Conservation (phyloP, 1,140 invertebrate genomes). For the Nephotettix cincticeps region DNA sequence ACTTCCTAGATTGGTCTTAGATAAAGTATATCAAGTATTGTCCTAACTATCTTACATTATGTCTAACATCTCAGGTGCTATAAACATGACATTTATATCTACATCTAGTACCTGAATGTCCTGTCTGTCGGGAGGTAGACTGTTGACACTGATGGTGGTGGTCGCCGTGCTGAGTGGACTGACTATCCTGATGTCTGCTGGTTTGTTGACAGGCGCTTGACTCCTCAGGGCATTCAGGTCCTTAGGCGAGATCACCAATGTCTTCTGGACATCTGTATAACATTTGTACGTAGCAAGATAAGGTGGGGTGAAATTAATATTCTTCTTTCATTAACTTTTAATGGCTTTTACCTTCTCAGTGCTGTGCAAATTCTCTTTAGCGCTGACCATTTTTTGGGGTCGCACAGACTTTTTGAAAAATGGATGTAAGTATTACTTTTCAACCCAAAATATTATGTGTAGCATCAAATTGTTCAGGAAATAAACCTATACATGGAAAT, state of each 20-base stretch:
- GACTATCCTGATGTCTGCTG: not conserved
- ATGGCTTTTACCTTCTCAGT: too few species aligned
- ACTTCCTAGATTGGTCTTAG: too few species aligned
- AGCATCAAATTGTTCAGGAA: not conserved
- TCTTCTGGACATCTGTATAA: conserved; percentile 1
- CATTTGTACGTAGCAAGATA: too few species aligned
- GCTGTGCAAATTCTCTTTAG: too few species aligned
- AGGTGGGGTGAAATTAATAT: too few species aligned
- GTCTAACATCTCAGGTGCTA: too few species aligned
- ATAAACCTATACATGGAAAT: too few species aligned
- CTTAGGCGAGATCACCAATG: not conserved
- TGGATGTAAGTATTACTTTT: not conserved
- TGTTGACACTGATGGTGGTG: not conserved
- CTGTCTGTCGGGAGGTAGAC: not conserved
- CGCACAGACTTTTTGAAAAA: not conserved
- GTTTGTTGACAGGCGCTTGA: not conserved
- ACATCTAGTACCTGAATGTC: conserved; percentile 12
- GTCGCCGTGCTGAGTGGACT: not conserved
- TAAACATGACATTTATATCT: too few species aligned
- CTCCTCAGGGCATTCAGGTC: not conserved
- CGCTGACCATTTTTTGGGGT: too few species aligned
- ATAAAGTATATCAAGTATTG: too few species aligned
- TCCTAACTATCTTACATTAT: too few species aligned
- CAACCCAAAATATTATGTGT: not conserved
- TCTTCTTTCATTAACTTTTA: too few species aligned